Conservation (phyloP, 2,888 invertebrate genomes). For the Cybosia mesomella region DNA sequence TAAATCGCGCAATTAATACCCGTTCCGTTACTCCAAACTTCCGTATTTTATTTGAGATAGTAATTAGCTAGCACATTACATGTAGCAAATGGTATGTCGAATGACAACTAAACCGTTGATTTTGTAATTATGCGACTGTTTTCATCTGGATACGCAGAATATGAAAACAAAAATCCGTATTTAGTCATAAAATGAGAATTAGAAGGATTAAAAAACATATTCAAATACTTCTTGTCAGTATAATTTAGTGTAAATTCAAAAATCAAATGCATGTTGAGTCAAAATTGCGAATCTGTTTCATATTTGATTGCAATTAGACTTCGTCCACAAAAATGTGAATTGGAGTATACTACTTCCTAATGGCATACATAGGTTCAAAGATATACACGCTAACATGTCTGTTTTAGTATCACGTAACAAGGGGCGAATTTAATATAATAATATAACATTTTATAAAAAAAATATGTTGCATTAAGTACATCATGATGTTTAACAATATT, state of each 20-base stretch:
- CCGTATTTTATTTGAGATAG: background rate
- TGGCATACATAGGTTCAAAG: no score
- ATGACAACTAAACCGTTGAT: background rate
- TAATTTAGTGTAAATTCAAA: background rate
- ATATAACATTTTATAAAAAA: no score
- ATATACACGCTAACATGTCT: no score
- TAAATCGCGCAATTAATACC: background rate
- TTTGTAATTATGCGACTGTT: background rate
- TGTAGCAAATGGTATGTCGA: background rate
- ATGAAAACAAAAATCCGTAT: background rate
- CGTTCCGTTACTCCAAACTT: background rate
- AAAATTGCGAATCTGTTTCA: background rate
- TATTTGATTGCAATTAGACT: background rate
- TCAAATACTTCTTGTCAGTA: background rate
- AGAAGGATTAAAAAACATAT: background rate
- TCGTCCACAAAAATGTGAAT: no score
- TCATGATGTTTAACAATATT: no score
- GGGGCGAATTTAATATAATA: no score
- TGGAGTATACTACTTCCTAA: no score
- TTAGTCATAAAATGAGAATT: background rate
- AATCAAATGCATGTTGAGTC: background rate
- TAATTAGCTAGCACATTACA: background rate
- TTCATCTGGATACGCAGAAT: conserved; percentile 4
- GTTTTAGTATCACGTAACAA: no score
- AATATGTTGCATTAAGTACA: no score